Base-by-base conservation (phyloP, 2,888 invertebrate species). In the Megalurothrips usitatus region DNA sequence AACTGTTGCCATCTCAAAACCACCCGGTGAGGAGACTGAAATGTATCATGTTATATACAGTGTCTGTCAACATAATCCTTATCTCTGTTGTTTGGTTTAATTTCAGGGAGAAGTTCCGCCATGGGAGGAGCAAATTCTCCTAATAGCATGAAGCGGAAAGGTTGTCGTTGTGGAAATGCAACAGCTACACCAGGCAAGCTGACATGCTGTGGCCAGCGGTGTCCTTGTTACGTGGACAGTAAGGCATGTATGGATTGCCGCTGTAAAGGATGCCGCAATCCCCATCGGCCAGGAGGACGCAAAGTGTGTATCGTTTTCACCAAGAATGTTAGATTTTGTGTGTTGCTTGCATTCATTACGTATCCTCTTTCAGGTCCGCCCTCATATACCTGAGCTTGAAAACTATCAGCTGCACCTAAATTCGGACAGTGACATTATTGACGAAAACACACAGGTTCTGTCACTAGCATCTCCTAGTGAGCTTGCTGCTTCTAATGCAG, bases 221-320 rank as follows among this genome's bases (percentile, higher is more conserved):
- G 97, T 88, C 96, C 96, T 0, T 98, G 97, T 87, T 98, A 97
- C 87, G 95, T 96, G 8, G 94, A 94, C 84, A 94, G 94, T 84
- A 94, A 95, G 86, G 94, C 95, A 0, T 98, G 97, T 86, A 90
- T 93, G 10, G 95, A 94, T 85, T 98, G 98, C 88, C 93, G 94
- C 86, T 98, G 97, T 88, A 91, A 94, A 86, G 97, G 97, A 1
- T 98, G 97, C 87, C 90, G 96, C 84, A 98, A 97, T 89, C 97
- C 97, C 3, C 95, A 96, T 85, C 90, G 93, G 83, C 91, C 94
- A 80, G 94, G 94, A 86, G 95, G 94, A 81, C 91, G 93, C 85
- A 94, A 95, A 91, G 93, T 94, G 87, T 84, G 83, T 82, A 6
- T 79, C 19, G 48, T 43, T 43, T 43, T 43, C 2, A 43, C 34